A percentile compares a stretch with the other conserved stretches of the same genome.
Conservation (phyloP, 2,113 vertebrate species). For the Mustela nigripes region DNA sequence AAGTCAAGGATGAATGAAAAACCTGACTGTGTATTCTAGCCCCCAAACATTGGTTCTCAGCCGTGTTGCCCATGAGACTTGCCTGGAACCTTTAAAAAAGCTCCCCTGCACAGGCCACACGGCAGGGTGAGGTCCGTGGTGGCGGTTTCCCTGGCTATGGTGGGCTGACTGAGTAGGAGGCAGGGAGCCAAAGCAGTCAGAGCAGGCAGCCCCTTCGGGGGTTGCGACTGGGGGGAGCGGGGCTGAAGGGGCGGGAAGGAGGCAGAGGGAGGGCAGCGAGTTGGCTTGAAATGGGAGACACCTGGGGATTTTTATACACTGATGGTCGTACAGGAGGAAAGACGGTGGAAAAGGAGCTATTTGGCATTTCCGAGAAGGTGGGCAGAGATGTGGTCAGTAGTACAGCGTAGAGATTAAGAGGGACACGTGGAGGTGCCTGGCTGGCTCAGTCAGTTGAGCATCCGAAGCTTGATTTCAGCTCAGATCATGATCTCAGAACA, state of each 20-base stretch:
- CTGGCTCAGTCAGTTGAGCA: neutral
- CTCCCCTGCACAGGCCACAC: neutral
- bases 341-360: neutral
- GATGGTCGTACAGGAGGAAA: accelerated
- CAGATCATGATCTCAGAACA: neutral
- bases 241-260: neutral
- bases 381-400: neutral
- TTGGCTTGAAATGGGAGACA: too few relatives aligned
- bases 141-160: neutral
- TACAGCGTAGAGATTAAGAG: neutral
- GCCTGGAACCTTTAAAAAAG: neutral
- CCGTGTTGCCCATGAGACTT: neutral
- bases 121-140: neutral
- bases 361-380: neutral
- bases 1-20: neutral
- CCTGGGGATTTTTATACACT: neutral
- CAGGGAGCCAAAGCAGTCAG: neutral
- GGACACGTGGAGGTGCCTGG: neutral
- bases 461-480: neutral
- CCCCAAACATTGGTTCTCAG: neutral
- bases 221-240: accelerated
- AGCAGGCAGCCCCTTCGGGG: neutral
- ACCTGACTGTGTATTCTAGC: neutral
- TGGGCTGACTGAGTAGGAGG: neutral
- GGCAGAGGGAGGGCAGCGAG: accelerated